Base-by-base conservation (phyloP, 2,113 vertebrate species). In the Heterochromis multidens region DNA sequence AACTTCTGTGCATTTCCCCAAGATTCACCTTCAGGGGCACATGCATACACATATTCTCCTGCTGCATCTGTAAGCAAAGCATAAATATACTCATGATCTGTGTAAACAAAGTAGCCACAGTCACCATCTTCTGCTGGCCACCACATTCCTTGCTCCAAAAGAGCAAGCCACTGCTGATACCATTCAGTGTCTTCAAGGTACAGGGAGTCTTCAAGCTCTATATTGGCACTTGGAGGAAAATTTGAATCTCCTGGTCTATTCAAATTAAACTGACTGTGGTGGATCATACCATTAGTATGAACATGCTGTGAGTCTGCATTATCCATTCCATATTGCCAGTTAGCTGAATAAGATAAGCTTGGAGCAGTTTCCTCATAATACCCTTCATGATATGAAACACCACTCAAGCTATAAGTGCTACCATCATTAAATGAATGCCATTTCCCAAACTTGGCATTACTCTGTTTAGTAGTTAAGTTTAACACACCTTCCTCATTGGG, bases 101-200 rank as follows among this genome's bases (percentile, higher is more conserved):
- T 97, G 90, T 98, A 99, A 95, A 99, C 96, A 95, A 97, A 99
- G 91, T 99, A 98, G 12, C 98, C 98, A 96, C 96, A 99, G 62
- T 98, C 95, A 35, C 97, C 97, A 91, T 98, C 96, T 88, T 99
- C 97, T 77, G 97, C 97, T 46, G 97, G 97, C 97, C 97, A 99
- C 99, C 99, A 99, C 63, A 99, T 84, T 3, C 98, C 98, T 93
- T 97, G 97, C 89, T 98, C 97, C 89, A 99, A 95, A 92, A 97
- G 95, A 65, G 94, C 91, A 77, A 98, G 96, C 98, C 98, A 99
- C 81, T 98, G 97, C 79, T 97, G 97, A 91, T 98, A 98, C 90
- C 97, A 98, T 94, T 94, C 97, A 79, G 92, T 93, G 59, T 97
- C 96, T 84, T 95, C 95, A 6, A 97, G 95, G 87, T 97, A 97